phyloP scores from a whole-genome alignment of 2,888 invertebrate genomes.

The Tetramorium bicarinatum region DNA sequence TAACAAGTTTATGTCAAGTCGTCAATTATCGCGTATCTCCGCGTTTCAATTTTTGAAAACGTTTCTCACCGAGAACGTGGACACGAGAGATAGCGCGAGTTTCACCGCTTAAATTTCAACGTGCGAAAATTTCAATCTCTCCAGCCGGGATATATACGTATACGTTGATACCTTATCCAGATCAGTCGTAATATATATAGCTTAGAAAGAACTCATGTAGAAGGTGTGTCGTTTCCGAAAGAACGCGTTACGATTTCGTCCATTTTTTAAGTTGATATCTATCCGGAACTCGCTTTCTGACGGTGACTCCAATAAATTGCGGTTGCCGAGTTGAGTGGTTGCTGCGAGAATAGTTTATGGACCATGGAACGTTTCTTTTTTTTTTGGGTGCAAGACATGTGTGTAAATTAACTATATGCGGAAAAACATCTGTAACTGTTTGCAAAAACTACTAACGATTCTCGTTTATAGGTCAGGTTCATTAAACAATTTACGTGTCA shows the following conservation, averaged over 20 bases:
- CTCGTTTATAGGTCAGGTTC: not conserved
- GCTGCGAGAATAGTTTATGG: constrained; percentile 25
- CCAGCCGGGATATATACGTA: not conserved
- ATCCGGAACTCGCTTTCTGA: constrained; percentile 54
- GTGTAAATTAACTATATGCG: not conserved
- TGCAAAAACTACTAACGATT: not conserved
- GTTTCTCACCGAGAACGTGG: constrained; percentile 20
- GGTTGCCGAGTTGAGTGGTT: constrained; percentile 49
- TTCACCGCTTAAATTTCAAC: constrained; percentile 30
- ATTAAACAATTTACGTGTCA: not conserved
- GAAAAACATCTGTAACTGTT: not conserved
- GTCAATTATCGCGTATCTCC: constrained; percentile 23
- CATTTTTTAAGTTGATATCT: constrained; percentile 62
- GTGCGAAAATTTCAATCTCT: constrained; percentile 44
- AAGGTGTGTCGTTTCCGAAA: constrained; percentile 9
- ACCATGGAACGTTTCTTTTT: not conserved
- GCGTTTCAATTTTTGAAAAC: constrained; percentile 39
- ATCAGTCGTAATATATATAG: constrained; percentile 45
- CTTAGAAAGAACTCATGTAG: constrained; percentile 15
- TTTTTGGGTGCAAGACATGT: not conserved
- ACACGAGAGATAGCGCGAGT: constrained; percentile 24
- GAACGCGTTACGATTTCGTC: constrained; percentile 30
- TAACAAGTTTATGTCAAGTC: constrained; percentile 26
- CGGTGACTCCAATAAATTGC: constrained; percentile 65
- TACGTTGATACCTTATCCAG: constrained; percentile 41